Percentiles rank a stretch among this genome's conserved stretches.
phyloP scores from a whole-genome alignment of 1,140 invertebrate genomes.

The Drosophila teissieri region DNA sequence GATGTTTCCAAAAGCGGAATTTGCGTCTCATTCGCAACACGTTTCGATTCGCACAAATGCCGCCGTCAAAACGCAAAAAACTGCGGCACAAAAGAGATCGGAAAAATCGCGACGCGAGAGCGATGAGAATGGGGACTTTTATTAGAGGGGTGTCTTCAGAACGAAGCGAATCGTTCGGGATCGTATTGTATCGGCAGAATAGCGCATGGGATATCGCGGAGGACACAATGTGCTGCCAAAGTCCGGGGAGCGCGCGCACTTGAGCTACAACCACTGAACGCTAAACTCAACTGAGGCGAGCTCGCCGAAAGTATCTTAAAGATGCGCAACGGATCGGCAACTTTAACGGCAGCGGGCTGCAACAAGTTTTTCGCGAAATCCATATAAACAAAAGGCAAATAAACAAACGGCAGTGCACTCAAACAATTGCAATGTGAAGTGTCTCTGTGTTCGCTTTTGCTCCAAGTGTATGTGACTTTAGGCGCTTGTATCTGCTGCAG shows the following conservation, averaged over 20 bases:
- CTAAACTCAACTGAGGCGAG: constrained; percentile 66
- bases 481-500: constrained; percentile 25
- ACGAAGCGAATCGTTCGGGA: constrained; percentile 1
- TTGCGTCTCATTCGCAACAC: not conserved
- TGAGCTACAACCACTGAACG: constrained; percentile 80
- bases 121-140: not conserved
- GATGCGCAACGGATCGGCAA: constrained; percentile 71
- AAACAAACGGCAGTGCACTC: constrained; percentile 77
- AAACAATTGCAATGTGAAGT: constrained; percentile 43
- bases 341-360: constrained; percentile 33
- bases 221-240: constrained; percentile 20
- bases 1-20: not conserved
- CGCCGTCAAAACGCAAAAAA: constrained; percentile 55
- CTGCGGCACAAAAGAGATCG: constrained; percentile 21
- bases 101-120: constrained; percentile 36
- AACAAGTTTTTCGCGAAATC: constrained; percentile 63
- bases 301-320: constrained; percentile 71
- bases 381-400: constrained; percentile 67
- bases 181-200: not conserved
- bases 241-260: constrained; percentile 73
- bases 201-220: constrained; percentile 29
- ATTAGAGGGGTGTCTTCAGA: not conserved
- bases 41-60: constrained; percentile 43
- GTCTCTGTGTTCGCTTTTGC: constrained; percentile 1
- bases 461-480: constrained; percentile 28